These are phyloP conservation scores for Andrena camellia DNA, from an alignment of 2,888 invertebrate genomes.

Conservation along the genomic window DNA sequence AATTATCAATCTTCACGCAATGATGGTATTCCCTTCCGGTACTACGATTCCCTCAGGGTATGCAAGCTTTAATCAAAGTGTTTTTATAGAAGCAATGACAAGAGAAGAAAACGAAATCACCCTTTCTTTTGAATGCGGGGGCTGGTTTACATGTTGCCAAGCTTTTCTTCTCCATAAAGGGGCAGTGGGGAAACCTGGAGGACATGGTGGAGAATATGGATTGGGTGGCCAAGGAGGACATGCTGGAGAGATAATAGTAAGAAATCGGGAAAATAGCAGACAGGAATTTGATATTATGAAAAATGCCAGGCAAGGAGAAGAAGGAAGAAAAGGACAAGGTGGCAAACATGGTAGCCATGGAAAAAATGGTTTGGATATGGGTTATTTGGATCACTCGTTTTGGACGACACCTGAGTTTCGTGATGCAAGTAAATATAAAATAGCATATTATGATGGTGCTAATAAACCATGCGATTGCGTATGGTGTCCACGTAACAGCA, in stretches of 20 bases:
- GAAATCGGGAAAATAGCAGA: background rate
- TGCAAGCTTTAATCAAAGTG: background rate
- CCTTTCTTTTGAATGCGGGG: conserved; percentile 8
- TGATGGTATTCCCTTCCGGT: no score
- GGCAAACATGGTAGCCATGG: conserved; percentile 10
- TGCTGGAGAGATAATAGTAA: conserved; percentile 17
- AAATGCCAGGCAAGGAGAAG: background rate
- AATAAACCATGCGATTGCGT: background rate
- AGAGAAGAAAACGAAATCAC: conserved; percentile 9
- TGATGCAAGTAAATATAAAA: background rate
- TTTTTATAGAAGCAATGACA: conserved; percentile 21
- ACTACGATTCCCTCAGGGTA: no score
- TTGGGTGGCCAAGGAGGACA: conserved; percentile 28
- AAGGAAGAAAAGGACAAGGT: background rate
- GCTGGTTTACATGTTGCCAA: background rate
- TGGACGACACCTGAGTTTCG: background rate
- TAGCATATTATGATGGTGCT: background rate
- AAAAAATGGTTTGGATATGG: conserved; percentile 33
- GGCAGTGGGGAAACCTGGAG: conserved; percentile 8
- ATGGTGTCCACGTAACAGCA: conserved; percentile 14
- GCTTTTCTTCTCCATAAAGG: conserved; percentile 15
- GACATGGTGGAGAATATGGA: conserved; percentile 16
- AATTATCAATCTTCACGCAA: no score
- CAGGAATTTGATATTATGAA: conserved; percentile 1
- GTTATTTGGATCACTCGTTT: conserved; percentile 8